A percentile compares a stretch with the other conserved stretches of the same genome.
These are phyloP conservation scores for Bombus terrestris DNA, from an alignment of 1,140 invertebrate species.

Conservation along the genomic window DNA sequence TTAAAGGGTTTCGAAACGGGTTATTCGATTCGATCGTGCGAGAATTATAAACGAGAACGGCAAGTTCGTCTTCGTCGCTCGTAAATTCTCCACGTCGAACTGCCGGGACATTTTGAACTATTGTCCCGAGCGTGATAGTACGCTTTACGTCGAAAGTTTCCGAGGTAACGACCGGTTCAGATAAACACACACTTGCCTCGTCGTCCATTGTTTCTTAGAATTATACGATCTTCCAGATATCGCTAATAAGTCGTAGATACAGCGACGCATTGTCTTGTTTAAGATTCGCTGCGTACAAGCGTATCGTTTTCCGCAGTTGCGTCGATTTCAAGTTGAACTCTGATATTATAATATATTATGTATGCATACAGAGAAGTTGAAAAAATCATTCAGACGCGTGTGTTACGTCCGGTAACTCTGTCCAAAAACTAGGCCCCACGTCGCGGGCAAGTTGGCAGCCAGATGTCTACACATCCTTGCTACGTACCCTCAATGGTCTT, in stretches of 20 bases:
- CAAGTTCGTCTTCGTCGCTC: neutral
- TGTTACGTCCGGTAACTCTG: too few relatives aligned
- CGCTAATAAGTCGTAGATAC: too few relatives aligned
- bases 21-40: neutral
- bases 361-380: too few relatives aligned
- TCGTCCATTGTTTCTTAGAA: neutral
- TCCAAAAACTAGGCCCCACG: too few relatives aligned
- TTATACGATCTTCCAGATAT: neutral
- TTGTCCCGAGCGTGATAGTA: neutral
- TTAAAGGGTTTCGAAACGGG: neutral
- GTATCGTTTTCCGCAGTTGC: too few relatives aligned
- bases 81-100: slow-evolving; percentile 19
- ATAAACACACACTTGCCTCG: slow-evolving; percentile 11
- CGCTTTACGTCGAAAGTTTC: slow-evolving; percentile 12
- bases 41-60: slow-evolving; percentile 23
- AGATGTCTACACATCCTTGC: too few relatives aligned
- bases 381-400: too few relatives aligned
- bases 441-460: accelerated
- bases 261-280: neutral
- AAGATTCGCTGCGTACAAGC: neutral
- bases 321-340: too few relatives aligned
- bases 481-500: too few relatives aligned
- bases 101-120: neutral
- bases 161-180: neutral
- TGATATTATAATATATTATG: too few relatives aligned